These are phyloP conservation scores for Clepsis dumicolana DNA, from an alignment of 2,888 invertebrate species.

Conservation along the genomic window DNA sequence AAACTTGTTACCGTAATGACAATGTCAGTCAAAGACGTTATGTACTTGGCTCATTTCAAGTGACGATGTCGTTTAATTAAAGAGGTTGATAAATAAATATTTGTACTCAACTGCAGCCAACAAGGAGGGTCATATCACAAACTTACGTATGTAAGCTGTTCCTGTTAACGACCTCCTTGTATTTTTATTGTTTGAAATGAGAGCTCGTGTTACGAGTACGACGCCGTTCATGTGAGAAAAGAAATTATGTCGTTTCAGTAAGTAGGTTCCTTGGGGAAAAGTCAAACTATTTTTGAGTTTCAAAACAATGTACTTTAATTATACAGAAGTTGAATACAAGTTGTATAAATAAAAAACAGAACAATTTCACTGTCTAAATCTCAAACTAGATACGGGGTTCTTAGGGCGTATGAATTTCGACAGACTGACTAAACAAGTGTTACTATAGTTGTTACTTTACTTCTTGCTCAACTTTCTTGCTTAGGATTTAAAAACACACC, in stretches of 20 bases:
- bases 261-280: too few species aligned
- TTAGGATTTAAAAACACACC: neutral
- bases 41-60: too few species aligned
- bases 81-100: too few species aligned
- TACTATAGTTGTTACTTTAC: neutral
- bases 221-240: neutral
- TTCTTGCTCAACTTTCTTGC: neutral
- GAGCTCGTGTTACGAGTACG: too few species aligned
- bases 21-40: too few species aligned
- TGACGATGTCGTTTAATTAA: too few species aligned
- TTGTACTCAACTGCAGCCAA: too few species aligned
- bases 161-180: too few species aligned
- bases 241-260: neutral
- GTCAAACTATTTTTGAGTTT: constrained; percentile 14
- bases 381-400: constrained; percentile 17
- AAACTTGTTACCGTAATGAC: too few species aligned
- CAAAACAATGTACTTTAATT: constrained; percentile 32
- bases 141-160: too few species aligned
- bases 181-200: too few species aligned
- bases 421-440: neutral
- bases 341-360: constrained; percentile 6
- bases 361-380: constrained; percentile 9
- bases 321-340: constrained; percentile 19
- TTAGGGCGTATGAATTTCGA: neutral
- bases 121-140: too few species aligned